These are phyloP conservation scores for Lacerta viridis DNA, from an alignment of 2,797 vertebrate species.

Conservation along the genomic window DNA sequence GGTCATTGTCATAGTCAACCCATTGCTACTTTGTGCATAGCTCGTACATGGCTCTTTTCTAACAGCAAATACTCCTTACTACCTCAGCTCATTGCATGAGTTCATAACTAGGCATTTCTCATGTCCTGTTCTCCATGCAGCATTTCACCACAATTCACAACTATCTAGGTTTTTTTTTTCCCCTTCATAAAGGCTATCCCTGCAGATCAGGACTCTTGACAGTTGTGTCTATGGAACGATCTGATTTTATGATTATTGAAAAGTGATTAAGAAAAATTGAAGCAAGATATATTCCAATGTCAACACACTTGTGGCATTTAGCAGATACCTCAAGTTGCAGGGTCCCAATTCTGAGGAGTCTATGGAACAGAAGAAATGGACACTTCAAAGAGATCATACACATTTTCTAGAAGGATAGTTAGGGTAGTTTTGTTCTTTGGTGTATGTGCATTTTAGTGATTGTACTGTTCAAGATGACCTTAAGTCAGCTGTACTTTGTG, in stretches of 20 bases:
- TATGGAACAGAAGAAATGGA: neutral
- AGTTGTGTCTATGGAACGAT: neutral
- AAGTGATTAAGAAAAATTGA: neutral
- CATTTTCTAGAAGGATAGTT: neutral
- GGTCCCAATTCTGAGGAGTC: neutral
- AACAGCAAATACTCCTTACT: neutral
- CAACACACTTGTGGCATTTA: neutral
- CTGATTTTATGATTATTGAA: neutral
- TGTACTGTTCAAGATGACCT: neutral
- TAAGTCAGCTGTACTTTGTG: neutral
- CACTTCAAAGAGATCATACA: constrained; percentile 26
- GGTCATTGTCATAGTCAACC: neutral
- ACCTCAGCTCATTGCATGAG: neutral
- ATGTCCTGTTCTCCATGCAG: neutral
- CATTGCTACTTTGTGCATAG: neutral
- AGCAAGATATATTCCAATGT: neutral
- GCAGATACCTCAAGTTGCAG: neutral
- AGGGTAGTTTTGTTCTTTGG: constrained; percentile 5
- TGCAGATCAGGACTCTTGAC: neutral
- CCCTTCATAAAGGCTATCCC: neutral
- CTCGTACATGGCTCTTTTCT: neutral
- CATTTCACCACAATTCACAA: neutral
- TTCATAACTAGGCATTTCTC: neutral
- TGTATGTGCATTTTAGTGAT: neutral
- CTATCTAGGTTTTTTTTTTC: neutral